These are phyloP conservation scores for Cotesia chilonis DNA, from an alignment of 1,140 invertebrate species.

Conservation along the genomic window DNA sequence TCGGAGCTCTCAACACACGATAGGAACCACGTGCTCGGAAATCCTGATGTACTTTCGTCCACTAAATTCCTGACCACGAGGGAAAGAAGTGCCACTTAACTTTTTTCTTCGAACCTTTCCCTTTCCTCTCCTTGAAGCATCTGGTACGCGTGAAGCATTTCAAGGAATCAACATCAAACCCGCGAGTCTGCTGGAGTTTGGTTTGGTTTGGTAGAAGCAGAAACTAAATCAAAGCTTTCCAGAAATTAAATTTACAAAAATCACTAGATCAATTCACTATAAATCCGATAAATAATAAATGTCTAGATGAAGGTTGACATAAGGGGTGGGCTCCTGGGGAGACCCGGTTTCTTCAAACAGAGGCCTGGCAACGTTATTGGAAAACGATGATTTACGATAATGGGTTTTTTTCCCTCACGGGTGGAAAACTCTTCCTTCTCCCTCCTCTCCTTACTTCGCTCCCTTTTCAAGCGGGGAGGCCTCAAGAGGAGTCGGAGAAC, in stretches of 20 bases:
- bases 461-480: too few species aligned
- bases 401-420: constrained; percentile 55
- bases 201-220: not conserved
- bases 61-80: constrained; percentile 37
- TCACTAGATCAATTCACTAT: constrained; percentile 14
- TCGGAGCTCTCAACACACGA: constrained; percentile 3
- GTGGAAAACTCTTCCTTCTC: constrained; percentile 5
- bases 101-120: constrained; percentile 32
- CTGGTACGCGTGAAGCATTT: constrained; percentile 13
- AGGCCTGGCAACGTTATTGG: constrained; percentile 65
- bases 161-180: not conserved
- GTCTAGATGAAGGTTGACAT: constrained; percentile 33
- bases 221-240: not conserved
- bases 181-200: not conserved
- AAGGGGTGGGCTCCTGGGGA: constrained; percentile 34
- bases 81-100: not conserved
- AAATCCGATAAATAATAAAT: constrained; percentile 16
- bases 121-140: not conserved
- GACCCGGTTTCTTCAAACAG: constrained; percentile 32
- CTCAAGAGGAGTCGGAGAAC: constrained; percentile 5
- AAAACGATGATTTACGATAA: constrained; percentile 69
- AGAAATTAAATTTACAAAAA: constrained; percentile 22
- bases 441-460: not conserved
- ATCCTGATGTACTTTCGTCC: constrained; percentile 39
- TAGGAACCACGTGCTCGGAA: constrained; percentile 32